A percentile compares a stretch with the other conserved stretches of the same genome.
Evolutionary conservation across 2,888 invertebrate genomes (phyloP).

Genomic region (Drosophila mimetica): DNA sequence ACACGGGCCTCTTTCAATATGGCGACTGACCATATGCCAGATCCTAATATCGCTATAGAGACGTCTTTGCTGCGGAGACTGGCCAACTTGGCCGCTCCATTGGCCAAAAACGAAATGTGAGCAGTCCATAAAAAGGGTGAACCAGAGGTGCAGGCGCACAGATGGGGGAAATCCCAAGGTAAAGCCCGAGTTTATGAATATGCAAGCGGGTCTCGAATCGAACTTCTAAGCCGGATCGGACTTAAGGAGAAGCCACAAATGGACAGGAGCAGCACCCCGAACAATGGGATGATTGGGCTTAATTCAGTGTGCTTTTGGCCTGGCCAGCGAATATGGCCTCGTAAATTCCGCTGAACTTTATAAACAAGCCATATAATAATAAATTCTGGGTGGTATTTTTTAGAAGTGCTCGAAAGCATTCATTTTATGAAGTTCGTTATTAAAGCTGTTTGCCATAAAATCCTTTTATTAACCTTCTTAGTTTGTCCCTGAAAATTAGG

Average conservation of each 20-base stretch:
- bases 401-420: background rate
- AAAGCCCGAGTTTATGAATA: conserved; percentile 68
- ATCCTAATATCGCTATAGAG: conserved; percentile 68
- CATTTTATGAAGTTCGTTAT: conserved; percentile 1
- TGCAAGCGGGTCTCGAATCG: conserved; percentile 59
- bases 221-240: conserved; percentile 57
- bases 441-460: background rate
- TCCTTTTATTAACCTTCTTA: background rate
- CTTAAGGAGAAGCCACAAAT: conserved; percentile 28
- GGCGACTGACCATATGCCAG: conserved; percentile 68
- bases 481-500: background rate
- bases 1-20: conserved; percentile 53
- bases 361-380: conserved; percentile 20
- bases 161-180: conserved; percentile 10
- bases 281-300: conserved; percentile 31
- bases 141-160: background rate
- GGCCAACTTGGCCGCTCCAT: conserved; percentile 6
- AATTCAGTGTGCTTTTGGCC: conserved; percentile 6
- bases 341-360: conserved; percentile 33
- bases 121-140: conserved; percentile 62
- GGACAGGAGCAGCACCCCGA: conserved; percentile 12
- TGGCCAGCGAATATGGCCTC: conserved; percentile 21
- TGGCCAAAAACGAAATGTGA: conserved; percentile 57
- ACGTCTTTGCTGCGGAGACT: conserved; percentile 60
- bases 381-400: conserved; percentile 21